Evolutionary conservation across 2,888 invertebrate genomes (phyloP), one percentile per base, ranked within the genome.

Genomic region (Hypena proboscidalis): DNA sequence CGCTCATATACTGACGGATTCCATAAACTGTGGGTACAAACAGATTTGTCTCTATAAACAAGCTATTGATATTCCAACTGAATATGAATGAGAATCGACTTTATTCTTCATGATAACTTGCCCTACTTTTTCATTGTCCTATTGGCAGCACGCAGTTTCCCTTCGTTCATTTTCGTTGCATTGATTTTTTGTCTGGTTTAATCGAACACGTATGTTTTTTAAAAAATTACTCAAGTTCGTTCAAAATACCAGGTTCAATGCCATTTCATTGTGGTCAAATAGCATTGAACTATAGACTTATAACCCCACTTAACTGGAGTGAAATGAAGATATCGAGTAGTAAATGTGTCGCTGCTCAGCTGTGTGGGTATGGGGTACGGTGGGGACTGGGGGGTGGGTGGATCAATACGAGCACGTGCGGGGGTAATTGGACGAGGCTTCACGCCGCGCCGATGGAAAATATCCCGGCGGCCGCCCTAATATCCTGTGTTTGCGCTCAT

Each of bases 331-430:
- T 32, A 21, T 43, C 26, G 29, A 29, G 11, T 33, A 17, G 30
- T 19, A 30, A 21, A 6, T 23, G 25, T 26, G n/a, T n/a, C 7
- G 29, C 10, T 29, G 6, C 10, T 15, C 13, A 14, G 19, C 22
- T 10, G 31, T 11, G 21, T 20, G 37, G 22, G 32, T 13, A 20
- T 10, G 14, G 20, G 27, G 17, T 17, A 17, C 5, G 17, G 17
- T 5, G 17, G 17, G 17, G 3, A 17, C 17, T 15, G 30, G 31
- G 35, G 46, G 45, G 33, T 33, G 50, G 48, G 71, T n/a, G n/a
- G 79, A 79, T 79, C 77, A 71, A 79, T 78, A 74, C 58, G 45
- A 65, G 52, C 70, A 64, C 68, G 69, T 71, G 71, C 58, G 66
- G 60, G 60, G 59, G 63, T 69, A 70, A 73, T 70, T 63, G 67